Base-by-base conservation (phyloP, 2,113 vertebrate genomes). In the Catharus fuscescens region DNA sequence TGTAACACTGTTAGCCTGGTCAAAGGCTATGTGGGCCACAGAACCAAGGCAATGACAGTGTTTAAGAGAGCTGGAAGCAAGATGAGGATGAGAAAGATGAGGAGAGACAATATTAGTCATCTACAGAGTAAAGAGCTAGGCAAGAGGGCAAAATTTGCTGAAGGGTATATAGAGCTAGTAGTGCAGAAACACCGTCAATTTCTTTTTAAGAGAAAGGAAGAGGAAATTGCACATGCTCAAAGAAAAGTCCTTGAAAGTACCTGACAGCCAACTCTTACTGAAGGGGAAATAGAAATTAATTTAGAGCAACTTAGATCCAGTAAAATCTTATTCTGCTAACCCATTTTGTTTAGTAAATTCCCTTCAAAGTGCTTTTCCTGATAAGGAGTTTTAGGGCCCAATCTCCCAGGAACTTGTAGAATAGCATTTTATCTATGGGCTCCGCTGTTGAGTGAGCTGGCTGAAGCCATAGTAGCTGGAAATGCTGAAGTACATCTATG, bases 31-130 rank as follows among this genome's bases (percentile, higher is more conserved):
- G 52, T 65, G 82, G 90, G 93, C 72, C 85, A 86, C 73, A 88
- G 78, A 91, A 83, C 61, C 3, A 0, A 93, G 69, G 70, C 69
- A 97, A 59, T 90, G 86, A 89, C 67, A 84, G 70, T 47, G 53
- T 76, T 95, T 95, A 52, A 66, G 72, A 96, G 77, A 80, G 91
- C 93, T 94, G 78, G 91, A 95, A 96, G 93, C 89, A 93, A 72
- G 56, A 91, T 61, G 47, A 95, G 67, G 73, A 82, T 96, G 95
- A 97, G 90, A 83, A 92, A 96, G 92, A 97, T 97, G 72, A 96
- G 57, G 78, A 96, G 66, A 95, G 97, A 97, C 97, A 97, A 77
- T 86, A 65, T 87, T 92, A 96, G 86, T 71, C 90, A 86, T 92
- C 90, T 95, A 88, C 74, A 93, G 86, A 93, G 84, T 59, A 86